Base-by-base conservation (phyloP, 2,888 invertebrate genomes). In the Metalampra italica region DNA sequence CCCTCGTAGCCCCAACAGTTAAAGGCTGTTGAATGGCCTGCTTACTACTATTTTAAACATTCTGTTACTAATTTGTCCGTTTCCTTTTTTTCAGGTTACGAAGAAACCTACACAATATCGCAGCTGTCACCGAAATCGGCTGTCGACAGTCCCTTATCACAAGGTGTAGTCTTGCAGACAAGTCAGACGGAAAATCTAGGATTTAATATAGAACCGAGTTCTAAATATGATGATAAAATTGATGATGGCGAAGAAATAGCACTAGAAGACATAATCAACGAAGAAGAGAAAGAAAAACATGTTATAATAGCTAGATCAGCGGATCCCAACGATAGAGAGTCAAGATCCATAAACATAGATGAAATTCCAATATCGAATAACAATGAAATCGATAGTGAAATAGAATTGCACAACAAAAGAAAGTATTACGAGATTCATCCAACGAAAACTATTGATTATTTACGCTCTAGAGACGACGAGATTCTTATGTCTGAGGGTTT, bases 61-160 rank as follows among this genome's bases (percentile, higher is more conserved):
- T n/a, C n/a, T n/a, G n/a, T n/a, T n/a, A n/a, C 13, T 37, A 37
- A 37, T 12, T 1, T 1, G 7, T 12, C n/a, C 9, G 5, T 30
- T 43, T 38, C 15, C 12, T 22, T 9, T 12, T 50, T 90, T 91
- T 32, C 89, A 91, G 91, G 89, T 55, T 81, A 90, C 55, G 91
- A 91, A 60, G 90, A 91, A 59, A 67, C 77, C 12, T 91, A 90
- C 71, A 89, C 91, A 40, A 91, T 93, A 81, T 93, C 94, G 1
- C 93, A 93, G 72, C 87, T 93, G 51, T 94, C 94, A 57, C 94
- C 94, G 57, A 93, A 93, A 71, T 94, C 94, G 0, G 87, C 78
- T 3, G 69, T 65, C 29, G 60, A 75, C 37, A 66, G 81, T 14
- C 59, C 54, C 36, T 49, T 62, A 40, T 66, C 66, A 1, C 59